Evolutionary conservation across 2,888 invertebrate genomes (phyloP).

Genomic region (Eristalis arbustorum): DNA sequence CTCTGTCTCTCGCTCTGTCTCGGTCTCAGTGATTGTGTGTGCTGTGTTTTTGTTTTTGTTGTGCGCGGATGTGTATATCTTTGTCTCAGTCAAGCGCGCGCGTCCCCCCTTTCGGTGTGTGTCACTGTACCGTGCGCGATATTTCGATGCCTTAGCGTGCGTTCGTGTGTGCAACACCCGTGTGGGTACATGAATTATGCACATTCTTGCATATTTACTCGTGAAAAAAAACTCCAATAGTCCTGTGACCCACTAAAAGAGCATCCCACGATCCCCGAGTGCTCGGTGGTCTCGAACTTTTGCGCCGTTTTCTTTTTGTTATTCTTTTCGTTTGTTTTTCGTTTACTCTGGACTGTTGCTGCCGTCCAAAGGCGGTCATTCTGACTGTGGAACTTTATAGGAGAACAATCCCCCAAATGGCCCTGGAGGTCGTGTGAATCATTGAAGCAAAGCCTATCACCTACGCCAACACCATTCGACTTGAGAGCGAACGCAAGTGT

Average conservation of each 20-base stretch:
- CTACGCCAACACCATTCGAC: conserved; percentile 60
- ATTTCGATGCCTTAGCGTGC: neutral
- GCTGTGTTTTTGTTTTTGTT: no score
- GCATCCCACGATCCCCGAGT: neutral
- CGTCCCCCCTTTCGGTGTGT: neutral
- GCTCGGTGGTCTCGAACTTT: neutral
- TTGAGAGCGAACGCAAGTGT: conserved; percentile 50
- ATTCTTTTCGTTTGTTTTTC: neutral
- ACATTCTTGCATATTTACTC: conserved; percentile 58
- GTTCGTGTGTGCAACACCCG: conserved; percentile 29
- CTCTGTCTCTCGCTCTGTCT: neutral
- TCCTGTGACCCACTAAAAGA: conserved; percentile 57
- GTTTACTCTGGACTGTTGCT: no score
- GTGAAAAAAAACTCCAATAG: conserved; percentile 18
- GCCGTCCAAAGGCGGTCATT: no score
- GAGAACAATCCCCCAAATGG: neutral
- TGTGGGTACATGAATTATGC: conserved; percentile 59
- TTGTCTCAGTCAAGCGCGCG: neutral
- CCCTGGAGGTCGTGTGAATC: neutral
- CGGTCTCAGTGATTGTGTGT: neutral
- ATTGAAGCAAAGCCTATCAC: conserved; percentile 46
- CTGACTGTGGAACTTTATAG: neutral
- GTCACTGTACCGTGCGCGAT: neutral
- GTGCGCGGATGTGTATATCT: neutral
- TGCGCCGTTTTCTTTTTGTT: neutral